Evolutionary conservation across 2,888 invertebrate species (phyloP).

Genomic region (Onchidella celtica): DNA sequence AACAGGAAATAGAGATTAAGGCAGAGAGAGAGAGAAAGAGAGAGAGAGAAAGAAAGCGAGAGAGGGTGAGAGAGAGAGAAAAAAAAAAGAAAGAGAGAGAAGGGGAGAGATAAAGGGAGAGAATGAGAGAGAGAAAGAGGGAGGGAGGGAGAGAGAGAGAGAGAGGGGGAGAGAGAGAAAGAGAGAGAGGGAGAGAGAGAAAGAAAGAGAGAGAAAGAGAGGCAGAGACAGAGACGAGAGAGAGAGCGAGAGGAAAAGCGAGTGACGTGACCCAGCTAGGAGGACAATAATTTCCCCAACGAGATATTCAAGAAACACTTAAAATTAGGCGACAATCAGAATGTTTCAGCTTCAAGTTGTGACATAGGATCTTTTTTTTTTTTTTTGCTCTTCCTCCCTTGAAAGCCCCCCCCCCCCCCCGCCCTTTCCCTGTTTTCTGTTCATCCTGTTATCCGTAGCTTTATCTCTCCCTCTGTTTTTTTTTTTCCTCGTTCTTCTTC

Average conservation of each 20-base stretch:
- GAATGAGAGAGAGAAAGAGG: no score
- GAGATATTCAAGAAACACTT: no score
- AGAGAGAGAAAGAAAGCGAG: slow-evolving; percentile 32
- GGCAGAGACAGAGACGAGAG: no score
- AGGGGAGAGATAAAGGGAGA: no score
- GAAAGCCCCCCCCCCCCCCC: background rate
- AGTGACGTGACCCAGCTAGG: no score
- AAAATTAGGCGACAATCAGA: no score
- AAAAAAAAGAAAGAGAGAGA: background rate
- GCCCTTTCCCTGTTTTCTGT: background rate
- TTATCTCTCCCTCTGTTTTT: background rate
- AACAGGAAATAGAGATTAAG: no score
- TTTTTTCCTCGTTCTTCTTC: background rate
- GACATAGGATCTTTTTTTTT: background rate
- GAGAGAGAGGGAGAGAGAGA: slow-evolving; percentile 27
- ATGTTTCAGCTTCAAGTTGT: no score
- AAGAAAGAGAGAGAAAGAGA: slow-evolving; percentile 37
- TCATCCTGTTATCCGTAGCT: background rate
- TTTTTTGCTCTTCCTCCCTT: background rate
- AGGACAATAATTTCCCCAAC: no score
- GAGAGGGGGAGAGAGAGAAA: background rate
- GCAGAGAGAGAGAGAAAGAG: slow-evolving; percentile 38
- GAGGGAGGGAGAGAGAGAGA: background rate
- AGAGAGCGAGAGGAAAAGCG: slow-evolving; percentile 28
- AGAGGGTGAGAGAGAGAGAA: no score